These are phyloP conservation scores for Rhinoderma darwinii DNA, from an alignment of 2,113 vertebrate species.

Conservation along the genomic window DNA sequence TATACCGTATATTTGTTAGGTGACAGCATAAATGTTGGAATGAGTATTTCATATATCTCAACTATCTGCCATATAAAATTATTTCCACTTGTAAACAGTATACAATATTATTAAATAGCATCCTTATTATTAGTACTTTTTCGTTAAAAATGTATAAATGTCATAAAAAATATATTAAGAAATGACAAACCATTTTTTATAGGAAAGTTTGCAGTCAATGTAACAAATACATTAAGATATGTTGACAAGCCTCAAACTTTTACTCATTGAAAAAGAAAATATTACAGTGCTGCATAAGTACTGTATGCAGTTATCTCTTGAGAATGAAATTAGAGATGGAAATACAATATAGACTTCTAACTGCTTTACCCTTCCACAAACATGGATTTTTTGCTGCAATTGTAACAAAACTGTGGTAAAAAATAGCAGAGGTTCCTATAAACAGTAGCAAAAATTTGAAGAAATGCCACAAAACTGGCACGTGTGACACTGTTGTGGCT, in stretches of 20 bases:
- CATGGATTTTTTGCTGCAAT: no score
- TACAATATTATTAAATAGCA: background rate
- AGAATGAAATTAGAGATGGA: background rate
- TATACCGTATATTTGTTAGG: background rate
- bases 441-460: no score
- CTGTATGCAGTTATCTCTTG: background rate
- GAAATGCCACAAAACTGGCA: no score
- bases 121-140: background rate
- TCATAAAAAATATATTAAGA: background rate
- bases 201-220: background rate
- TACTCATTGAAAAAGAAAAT: background rate
- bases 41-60: background rate
- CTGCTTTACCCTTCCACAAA: background rate
- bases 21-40: background rate
- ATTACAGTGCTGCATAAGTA: background rate
- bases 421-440: no score
- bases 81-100: background rate
- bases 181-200: constrained; percentile 1
- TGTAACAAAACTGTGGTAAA: no score
- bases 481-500: no score
- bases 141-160: background rate
- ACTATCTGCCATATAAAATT: background rate
- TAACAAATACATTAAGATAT: background rate
- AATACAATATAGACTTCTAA: background rate
- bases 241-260: background rate